Percentiles rank a stretch among this genome's conserved stretches.
Evolutionary conservation across 2,113 vertebrate species (phyloP).

Genomic region (Ammodytes dubius): DNA sequence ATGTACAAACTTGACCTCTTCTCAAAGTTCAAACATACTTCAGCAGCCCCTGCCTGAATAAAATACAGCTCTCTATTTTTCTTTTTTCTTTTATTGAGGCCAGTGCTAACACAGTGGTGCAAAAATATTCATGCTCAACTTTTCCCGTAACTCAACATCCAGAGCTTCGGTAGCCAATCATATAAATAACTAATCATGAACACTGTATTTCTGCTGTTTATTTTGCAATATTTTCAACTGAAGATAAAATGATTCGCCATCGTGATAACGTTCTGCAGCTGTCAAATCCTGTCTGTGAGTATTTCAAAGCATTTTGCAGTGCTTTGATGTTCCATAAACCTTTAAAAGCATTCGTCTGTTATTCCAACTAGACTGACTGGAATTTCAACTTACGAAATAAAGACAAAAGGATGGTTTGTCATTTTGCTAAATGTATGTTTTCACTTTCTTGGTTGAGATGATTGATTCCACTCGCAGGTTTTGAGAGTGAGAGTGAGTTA

Average conservation of each 20-base stretch:
- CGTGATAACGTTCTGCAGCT: not conserved
- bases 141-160: not conserved
- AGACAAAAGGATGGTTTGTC: not conserved
- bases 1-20: not conserved
- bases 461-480: not conserved
- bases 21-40: not conserved
- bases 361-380: not conserved
- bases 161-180: not conserved
- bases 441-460: not conserved
- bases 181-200: not conserved
- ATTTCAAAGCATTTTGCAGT: not conserved
- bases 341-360: not conserved
- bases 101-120: not conserved
- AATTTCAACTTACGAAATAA: not conserved
- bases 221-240: not conserved
- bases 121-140: not conserved
- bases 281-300: not conserved
- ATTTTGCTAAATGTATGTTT: not conserved
- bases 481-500: too few relatives aligned
- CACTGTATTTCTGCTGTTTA: not conserved
- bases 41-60: not conserved
- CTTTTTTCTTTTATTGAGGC: conserved; percentile 1
- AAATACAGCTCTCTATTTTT: not conserved
- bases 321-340: not conserved
- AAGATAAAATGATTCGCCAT: not conserved